Conservation (phyloP, 2,888 invertebrate genomes). For the Neocrepidodera transversa region DNA sequence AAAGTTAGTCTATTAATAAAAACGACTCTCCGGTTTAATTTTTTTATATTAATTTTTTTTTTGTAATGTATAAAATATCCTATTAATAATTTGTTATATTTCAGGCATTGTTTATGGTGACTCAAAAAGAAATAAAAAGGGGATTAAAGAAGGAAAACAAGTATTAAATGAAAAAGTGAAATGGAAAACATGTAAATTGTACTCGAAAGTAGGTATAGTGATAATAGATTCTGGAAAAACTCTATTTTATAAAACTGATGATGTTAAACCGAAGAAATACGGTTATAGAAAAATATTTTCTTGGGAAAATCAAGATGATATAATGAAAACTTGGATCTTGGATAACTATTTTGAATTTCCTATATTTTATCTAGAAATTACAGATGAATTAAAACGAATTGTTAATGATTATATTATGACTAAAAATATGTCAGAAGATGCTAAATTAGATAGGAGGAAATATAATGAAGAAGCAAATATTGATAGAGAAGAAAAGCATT, state of each 20-base stretch:
- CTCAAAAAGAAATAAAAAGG: conserved; percentile 30
- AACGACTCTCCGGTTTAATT: no score
- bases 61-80: no score
- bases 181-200: conserved; percentile 34
- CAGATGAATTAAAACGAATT: conserved; percentile 17
- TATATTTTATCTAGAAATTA: conserved; percentile 13
- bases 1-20: no score
- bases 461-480: conserved; percentile 13
- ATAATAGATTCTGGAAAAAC: conserved; percentile 12
- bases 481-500: conserved; percentile 28
- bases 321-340: conserved; percentile 29
- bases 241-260: conserved; percentile 30
- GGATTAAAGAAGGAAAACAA: conserved; percentile 28
- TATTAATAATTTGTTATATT: not conserved
- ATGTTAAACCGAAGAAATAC: conserved; percentile 29
- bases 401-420: conserved; percentile 27
- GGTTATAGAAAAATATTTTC: conserved; percentile 32
- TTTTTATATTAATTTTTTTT: no score
- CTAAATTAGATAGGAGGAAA: conserved; percentile 26
- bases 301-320: conserved; percentile 34
- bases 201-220: conserved; percentile 31
- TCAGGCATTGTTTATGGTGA: conserved; percentile 32
- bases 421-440: conserved; percentile 21
- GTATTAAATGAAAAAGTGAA: conserved; percentile 3
- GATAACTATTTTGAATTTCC: conserved; percentile 8